phyloP scores from a whole-genome alignment of 1,140 invertebrate species.

The Caerostris darwini region DNA sequence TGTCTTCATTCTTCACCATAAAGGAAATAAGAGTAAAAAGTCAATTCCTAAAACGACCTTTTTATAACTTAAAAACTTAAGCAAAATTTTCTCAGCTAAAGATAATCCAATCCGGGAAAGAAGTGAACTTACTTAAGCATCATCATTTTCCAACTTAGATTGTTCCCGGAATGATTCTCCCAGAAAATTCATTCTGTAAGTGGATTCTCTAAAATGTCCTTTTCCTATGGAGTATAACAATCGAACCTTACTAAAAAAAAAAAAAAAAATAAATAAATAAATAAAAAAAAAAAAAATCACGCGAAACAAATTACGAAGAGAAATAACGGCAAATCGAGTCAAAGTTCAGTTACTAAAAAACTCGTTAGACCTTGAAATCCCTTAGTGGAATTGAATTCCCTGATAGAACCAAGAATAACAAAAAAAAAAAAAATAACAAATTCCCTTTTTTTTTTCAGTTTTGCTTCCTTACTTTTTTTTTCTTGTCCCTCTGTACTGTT shows the following conservation, averaged over 20 bases:
- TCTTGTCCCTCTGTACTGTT: neutral
- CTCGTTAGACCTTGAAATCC: slow-evolving; percentile 77
- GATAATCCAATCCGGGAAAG: slow-evolving; percentile 31
- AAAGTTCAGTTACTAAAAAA: slow-evolving; percentile 77
- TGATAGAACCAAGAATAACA: neutral
- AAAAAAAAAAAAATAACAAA: neutral
- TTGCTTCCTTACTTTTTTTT: neutral
- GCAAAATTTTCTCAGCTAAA: slow-evolving; percentile 29
- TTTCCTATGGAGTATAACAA: neutral
- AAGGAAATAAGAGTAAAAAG: neutral
- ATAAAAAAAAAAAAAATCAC: neutral
- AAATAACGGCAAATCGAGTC: slow-evolving; percentile 76
- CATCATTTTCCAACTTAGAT: slow-evolving; percentile 27
- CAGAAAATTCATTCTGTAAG: slow-evolving; percentile 70
- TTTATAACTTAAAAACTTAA: slow-evolving; percentile 2
- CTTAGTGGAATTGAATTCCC: slow-evolving; percentile 76
- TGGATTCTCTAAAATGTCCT: slow-evolving; percentile 38
- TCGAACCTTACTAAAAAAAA: neutral
- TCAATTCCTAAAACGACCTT: neutral
- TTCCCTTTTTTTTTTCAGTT: neutral
- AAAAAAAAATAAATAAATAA: neutral
- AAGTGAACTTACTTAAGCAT: slow-evolving; percentile 40
- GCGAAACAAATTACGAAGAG: slow-evolving; percentile 68
- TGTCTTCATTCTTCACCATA: neutral
- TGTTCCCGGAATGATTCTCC: neutral